phyloP scores from a whole-genome alignment of 2,113 vertebrate genomes.

The Phyllostomus hastatus region DNA sequence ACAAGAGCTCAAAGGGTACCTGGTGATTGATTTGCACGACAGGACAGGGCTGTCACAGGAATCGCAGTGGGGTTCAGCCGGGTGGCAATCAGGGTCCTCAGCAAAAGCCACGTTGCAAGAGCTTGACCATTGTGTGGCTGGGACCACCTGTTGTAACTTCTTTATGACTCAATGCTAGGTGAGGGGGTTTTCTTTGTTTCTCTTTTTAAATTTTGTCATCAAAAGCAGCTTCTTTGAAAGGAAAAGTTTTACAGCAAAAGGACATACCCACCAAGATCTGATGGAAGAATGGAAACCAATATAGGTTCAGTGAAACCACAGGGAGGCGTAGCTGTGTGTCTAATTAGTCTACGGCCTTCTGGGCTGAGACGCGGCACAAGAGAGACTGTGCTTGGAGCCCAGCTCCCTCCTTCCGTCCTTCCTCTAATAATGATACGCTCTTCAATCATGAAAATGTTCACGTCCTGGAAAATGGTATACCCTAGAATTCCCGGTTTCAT shows the following conservation, averaged over 20 bases:
- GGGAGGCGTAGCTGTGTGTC: not conserved
- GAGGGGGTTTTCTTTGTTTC: not conserved
- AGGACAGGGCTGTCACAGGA: conserved; percentile 32
- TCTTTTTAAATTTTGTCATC: not conserved
- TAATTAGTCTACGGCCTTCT: conserved; percentile 10
- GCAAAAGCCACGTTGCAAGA: not conserved
- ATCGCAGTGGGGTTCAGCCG: conserved; percentile 45
- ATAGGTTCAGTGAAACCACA: not conserved
- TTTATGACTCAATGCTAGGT: not conserved
- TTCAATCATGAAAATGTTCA: not conserved
- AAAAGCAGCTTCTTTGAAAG: conserved; percentile 46
- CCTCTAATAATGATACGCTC: not conserved
- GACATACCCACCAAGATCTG: not conserved
- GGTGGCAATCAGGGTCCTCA: conserved; percentile 29
- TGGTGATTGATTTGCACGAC: conserved; percentile 64
- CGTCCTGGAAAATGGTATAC: not conserved
- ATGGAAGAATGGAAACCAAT: not conserved
- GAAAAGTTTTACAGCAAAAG: conserved; percentile 36
- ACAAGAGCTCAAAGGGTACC: conserved; percentile 47
- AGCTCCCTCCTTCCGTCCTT: not conserved
- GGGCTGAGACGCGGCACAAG: not conserved
- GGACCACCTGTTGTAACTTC: not conserved
- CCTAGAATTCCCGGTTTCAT: not conserved
- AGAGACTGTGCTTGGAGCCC: not conserved
- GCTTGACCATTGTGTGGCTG: not conserved